These are phyloP conservation scores for Phalacrocorax carbo DNA, from an alignment of 2,113 vertebrate genomes.

Conservation along the genomic window DNA sequence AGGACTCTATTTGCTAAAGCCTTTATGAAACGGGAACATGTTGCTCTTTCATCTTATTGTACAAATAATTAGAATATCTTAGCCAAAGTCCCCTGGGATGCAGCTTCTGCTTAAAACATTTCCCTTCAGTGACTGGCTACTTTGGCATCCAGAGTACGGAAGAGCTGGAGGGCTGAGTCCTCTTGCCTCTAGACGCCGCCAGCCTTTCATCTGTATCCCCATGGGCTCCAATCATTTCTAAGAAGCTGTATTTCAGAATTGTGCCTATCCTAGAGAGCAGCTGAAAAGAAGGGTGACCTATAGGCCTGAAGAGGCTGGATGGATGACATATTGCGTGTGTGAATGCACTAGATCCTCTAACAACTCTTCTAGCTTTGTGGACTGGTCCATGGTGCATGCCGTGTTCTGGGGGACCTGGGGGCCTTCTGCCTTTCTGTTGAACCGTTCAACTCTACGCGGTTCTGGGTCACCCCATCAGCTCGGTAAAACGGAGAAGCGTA, in stretches of 20 bases:
- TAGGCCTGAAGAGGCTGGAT: neutral
- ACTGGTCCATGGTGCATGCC: neutral
- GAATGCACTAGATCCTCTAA: neutral
- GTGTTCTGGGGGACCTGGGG: too few species aligned
- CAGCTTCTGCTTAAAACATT: neutral
- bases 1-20: slow-evolving; percentile 15
- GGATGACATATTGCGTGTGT: too few species aligned
- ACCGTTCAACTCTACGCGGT: neutral
- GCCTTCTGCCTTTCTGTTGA: neutral
- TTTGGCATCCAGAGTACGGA: neutral
- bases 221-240: neutral
- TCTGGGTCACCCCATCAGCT: neutral
- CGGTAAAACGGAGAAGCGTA: neutral
- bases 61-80: slow-evolving; percentile 29
- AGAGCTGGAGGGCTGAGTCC: neutral
- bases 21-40: neutral
- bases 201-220: neutral
- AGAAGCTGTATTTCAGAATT: neutral
- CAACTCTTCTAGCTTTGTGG: neutral
- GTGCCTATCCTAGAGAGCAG: neutral
- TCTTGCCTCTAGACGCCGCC: neutral
- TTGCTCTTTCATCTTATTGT: slow-evolving; percentile 6
- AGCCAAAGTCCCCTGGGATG: neutral
- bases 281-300: neutral
- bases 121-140: neutral